Evolutionary conservation across 2,113 vertebrate species (phyloP).

Genomic region (Ciconia stormi): DNA sequence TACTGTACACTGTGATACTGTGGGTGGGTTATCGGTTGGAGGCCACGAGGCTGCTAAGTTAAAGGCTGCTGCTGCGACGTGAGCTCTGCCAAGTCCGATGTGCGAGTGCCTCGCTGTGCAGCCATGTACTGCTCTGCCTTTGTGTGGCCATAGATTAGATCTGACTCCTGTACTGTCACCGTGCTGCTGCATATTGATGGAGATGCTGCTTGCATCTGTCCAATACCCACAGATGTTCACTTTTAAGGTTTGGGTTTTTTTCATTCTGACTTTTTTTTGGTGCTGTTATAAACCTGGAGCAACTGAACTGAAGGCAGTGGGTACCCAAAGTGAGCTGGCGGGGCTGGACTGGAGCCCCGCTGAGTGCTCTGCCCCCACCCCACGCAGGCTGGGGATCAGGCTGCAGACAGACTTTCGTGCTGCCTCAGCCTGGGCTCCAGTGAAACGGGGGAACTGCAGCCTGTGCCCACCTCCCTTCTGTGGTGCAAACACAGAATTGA

Average conservation of each 20-base stretch:
- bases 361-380: neutral
- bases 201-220: neutral
- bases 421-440: neutral
- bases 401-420: neutral
- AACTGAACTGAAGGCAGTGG: neutral
- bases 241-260: neutral
- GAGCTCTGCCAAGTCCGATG: neutral
- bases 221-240: accelerated
- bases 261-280: neutral
- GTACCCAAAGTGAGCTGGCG: neutral
- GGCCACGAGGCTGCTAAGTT: neutral
- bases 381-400: neutral
- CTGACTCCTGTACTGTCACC: accelerated
- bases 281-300: neutral
- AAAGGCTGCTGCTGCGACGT: neutral
- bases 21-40: accelerated
- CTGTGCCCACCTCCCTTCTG: neutral
- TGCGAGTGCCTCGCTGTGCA: accelerated
- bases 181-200: accelerated
- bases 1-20: accelerated
- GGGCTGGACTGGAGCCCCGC: neutral
- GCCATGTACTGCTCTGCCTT: neutral
- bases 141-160: neutral
- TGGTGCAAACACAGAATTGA: neutral
- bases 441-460: neutral